Evolutionary conservation across 53 echinoderm and acorn worm species (phyloP), one percentile per base, ranked within the genome.

Genomic region (Hippasteria phrygiana): DNA sequence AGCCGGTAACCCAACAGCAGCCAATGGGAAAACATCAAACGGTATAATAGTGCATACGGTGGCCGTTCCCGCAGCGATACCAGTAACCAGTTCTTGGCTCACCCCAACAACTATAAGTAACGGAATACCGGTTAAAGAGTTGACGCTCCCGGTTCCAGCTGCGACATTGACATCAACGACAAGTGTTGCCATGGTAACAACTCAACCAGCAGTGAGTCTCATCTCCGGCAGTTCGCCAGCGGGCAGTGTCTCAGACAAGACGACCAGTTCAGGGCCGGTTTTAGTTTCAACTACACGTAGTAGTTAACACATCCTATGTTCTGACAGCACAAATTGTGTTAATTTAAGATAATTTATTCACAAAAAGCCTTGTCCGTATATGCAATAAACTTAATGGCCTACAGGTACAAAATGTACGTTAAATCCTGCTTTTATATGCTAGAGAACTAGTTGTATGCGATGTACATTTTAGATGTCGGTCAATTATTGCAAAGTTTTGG

Each of bases 41-140:
- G 85, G 85, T 26, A 53, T 85, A 14, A 70, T 85, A 50, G 85
- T 85, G 50, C 85, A 85, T 36, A 51, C 85, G 0, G 69, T 85
- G 24, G 43, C 81, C 13, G 71, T 85, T 10, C 85, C 71, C 1
- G 51, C 85, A 11, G 53, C 51, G 70, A 34, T 69, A 38, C 71
- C 85, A n/a, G 71, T 70, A n/a, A 69, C 85, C 37, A 85, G 51
- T 85, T 66, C 85, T 33, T 85, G 85, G 85, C 85, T 85, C 13
- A n/a, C 18, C 26, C 22, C 85, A 34, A 35, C 85, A 5, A 50
- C 48, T 14, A 53, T 71, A 18, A 85, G 71, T 13, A 85, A 85
- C 55, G 85, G 85, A 38, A 50, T 85, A 70, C 85, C 85, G 18
- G 71, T 35, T 31, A 85, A 85, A 37, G 85, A 70, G 9, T 71